Evolutionary conservation across 2,113 vertebrate genomes (phyloP).

Genomic region (Balaeniceps rex): DNA sequence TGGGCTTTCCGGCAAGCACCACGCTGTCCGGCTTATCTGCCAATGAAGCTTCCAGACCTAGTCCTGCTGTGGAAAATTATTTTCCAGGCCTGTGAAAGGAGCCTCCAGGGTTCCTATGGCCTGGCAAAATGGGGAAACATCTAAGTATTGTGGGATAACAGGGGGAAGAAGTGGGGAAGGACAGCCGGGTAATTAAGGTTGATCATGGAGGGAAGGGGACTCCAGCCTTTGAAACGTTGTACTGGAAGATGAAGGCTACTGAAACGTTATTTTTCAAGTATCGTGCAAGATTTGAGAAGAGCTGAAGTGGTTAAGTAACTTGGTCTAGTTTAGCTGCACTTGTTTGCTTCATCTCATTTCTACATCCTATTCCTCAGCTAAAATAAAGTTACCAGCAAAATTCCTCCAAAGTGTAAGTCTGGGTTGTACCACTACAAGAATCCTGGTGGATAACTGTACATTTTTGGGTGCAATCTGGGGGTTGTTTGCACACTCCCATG

Average conservation of each 20-base stretch:
- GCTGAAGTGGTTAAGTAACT: neutral
- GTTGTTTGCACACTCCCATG: accelerated
- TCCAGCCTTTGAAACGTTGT: neutral
- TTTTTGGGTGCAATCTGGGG: neutral
- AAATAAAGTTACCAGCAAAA: neutral
- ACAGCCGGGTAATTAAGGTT: neutral
- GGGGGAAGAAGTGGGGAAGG: neutral
- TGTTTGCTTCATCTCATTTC: neutral
- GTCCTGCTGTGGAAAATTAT: neutral
- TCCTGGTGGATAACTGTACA: neutral
- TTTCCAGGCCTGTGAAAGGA: neutral
- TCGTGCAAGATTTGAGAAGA: neutral
- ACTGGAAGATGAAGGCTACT: neutral
- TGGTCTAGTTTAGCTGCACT: neutral
- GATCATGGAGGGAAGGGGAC: neutral
- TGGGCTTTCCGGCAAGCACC: neutral
- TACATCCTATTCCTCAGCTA: neutral
- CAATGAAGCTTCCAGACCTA: neutral
- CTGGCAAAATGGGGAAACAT: neutral
- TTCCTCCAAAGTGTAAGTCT: neutral
- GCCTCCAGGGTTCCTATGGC: neutral
- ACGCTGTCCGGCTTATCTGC: neutral
- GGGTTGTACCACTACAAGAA: neutral
- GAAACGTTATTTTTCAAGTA: neutral
- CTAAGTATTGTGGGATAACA: neutral